Conservation (phyloP, 2,113 vertebrate genomes). For the Actenoides hombroni region DNA sequence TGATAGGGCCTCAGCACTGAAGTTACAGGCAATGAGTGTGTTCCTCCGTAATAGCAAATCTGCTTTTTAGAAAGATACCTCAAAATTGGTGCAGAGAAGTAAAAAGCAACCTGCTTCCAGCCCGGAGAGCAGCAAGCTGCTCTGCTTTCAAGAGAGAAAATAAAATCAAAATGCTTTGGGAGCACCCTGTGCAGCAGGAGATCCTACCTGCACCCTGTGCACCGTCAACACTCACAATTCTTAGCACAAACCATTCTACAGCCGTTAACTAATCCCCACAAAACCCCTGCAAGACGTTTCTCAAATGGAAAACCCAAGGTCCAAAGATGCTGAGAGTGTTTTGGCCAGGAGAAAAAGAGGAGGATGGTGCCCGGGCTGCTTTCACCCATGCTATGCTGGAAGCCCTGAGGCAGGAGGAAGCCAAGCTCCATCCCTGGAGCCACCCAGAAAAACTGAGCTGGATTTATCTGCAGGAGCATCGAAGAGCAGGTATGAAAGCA, state of each 20-base stretch:
- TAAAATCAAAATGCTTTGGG: background rate
- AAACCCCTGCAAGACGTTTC: background rate
- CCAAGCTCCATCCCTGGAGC: background rate
- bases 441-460: background rate
- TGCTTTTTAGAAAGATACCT: background rate
- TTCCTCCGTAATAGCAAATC: background rate
- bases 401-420: background rate
- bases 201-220: fast-evolving
- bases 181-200: background rate
- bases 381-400: background rate
- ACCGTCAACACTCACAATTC: fast-evolving
- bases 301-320: background rate
- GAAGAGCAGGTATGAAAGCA: conserved; percentile 41
- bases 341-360: background rate
- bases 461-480: background rate
- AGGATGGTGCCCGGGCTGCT: background rate
- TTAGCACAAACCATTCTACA: background rate
- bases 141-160: fast-evolving
- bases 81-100: background rate
- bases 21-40: fast-evolving
- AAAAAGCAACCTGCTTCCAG: background rate
- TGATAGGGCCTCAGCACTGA: background rate
- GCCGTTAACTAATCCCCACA: fast-evolving
- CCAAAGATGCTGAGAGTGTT: background rate
- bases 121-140: fast-evolving